Conservation (phyloP, 2,888 invertebrate genomes). For the Sarcophaga variegata region DNA sequence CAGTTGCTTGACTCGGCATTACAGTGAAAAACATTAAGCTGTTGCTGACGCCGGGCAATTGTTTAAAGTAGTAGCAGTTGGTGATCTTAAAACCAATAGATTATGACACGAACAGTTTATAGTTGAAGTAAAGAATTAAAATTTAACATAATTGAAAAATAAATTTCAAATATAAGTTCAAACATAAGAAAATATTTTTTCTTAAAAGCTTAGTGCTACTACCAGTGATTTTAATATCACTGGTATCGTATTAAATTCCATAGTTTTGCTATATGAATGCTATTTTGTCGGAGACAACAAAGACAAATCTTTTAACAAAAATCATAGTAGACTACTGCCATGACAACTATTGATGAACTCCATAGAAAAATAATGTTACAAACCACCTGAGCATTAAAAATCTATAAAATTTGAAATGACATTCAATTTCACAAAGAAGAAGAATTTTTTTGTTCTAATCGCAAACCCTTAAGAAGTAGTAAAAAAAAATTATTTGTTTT, state of each 20-base stretch:
- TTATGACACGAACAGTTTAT: not conserved
- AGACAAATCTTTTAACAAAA: not conserved
- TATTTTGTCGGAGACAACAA: not conserved
- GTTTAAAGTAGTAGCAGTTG: slow-evolving; percentile 13
- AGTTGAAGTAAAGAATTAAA: not conserved
- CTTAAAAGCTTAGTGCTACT: not conserved
- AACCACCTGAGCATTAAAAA: slow-evolving; percentile 57
- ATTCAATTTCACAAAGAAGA: slow-evolving; percentile 4
- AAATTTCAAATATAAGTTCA: not conserved
- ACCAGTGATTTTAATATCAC: not conserved
- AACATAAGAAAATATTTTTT: not conserved
- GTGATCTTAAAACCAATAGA: slow-evolving; percentile 8
- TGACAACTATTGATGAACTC: slow-evolving; percentile 23
- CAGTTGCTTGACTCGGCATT: not conserved
- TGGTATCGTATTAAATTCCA: slow-evolving; percentile 23
- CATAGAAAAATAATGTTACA: slow-evolving; percentile 17
- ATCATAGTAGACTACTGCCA: not conserved
- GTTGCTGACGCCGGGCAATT: slow-evolving; percentile 42
- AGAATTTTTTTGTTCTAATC: not conserved
- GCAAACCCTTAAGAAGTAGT: not conserved
- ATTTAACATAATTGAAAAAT: not conserved
- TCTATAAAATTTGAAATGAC: slow-evolving; percentile 49
- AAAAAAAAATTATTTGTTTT: not conserved
- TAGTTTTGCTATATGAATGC: not conserved
- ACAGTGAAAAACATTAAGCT: slow-evolving; percentile 26